A percentile compares a stretch with the other conserved stretches of the same genome.
These are phyloP conservation scores for Drosophila kikkawai DNA, from an alignment of 1,140 invertebrate genomes.

Conservation along the genomic window DNA sequence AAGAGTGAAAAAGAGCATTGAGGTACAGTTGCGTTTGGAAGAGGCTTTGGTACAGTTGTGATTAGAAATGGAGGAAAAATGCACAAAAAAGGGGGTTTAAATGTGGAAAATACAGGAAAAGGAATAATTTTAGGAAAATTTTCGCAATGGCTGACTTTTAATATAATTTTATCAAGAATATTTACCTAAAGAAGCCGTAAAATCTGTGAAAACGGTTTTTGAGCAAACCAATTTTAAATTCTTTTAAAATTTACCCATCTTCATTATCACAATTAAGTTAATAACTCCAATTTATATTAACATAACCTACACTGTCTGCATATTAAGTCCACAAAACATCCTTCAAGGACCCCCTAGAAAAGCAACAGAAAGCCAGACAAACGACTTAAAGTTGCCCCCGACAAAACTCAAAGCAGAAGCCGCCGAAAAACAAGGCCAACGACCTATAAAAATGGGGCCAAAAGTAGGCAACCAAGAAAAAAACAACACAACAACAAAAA, in stretches of 20 bases:
- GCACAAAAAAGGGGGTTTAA: not conserved
- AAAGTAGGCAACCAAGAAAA: conserved; percentile 50
- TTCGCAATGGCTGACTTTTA: no score
- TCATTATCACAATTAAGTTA: not conserved
- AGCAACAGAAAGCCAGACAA: conserved; percentile 1
- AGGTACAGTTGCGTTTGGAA: conserved; percentile 24
- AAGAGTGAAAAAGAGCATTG: not conserved
- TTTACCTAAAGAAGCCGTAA: not conserved
- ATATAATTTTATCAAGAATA: no score
- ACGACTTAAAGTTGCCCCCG: conserved; percentile 16
- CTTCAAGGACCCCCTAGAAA: not conserved
- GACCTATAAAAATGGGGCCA: conserved; percentile 59
- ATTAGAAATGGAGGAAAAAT: not conserved
- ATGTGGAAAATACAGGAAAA: not conserved
- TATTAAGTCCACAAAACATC: not conserved
- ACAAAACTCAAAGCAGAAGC: conserved; percentile 5
- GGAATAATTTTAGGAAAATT: not conserved
- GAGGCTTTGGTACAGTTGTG: conserved; percentile 34
- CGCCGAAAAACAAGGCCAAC: conserved; percentile 47
- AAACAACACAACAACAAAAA: not conserved
- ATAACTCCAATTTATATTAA: not conserved
- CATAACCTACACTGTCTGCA: not conserved
- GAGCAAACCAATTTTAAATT: not conserved
- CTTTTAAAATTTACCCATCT: not conserved
- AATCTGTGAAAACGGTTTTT: no score